Evolutionary conservation across 2,888 invertebrate genomes (phyloP), one percentile per base, ranked within the genome.

Genomic region (Sussaba pulchella): DNA sequence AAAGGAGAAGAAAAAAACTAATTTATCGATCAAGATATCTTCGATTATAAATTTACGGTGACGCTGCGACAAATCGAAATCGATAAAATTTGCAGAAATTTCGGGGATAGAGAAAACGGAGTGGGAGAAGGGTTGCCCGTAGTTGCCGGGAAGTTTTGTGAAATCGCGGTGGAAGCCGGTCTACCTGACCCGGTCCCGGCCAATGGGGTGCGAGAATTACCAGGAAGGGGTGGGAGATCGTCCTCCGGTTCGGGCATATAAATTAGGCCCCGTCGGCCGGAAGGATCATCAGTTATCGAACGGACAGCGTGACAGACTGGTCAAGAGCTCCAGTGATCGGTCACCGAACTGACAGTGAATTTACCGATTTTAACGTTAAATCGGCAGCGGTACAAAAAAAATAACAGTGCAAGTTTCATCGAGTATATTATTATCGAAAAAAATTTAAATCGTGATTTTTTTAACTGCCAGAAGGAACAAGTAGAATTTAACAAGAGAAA

Each of bases 211-310:
- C 52, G 73, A 74, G 77, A 70, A 73, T 73, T 73, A 41, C 54
- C 76, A 26, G 75, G n/a, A 8, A 21, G 19, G 57, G 70, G 76
- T 71, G 78, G 76, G 78, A 45, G 78, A 43, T 19, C 8, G 52
- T 24, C 39, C 47, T 10, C 14, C 61, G 72, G 50, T 59, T 63
- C 57, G 47, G 12, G 64, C 64, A 61, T 83, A 87, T 86, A 87
- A 85, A 82, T 72, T 36, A 9, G 66, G 76, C 79, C n/a, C 54
- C 21, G 59, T 50, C 69, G 39, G 64, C 69, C 77, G 43, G 47
- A 61, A 82, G 81, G 82, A 75, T 84, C 82, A 83, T 84, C 81
- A 85, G 84, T 86, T 50, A 63, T 21, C 74, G 69, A 83, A 72
- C 81, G 82, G 82, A 59, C 80, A 78, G 79, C 80, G 67, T 31